phyloP scores from a whole-genome alignment of 2,888 invertebrate species.

The Helicoverpa assulta region DNA sequence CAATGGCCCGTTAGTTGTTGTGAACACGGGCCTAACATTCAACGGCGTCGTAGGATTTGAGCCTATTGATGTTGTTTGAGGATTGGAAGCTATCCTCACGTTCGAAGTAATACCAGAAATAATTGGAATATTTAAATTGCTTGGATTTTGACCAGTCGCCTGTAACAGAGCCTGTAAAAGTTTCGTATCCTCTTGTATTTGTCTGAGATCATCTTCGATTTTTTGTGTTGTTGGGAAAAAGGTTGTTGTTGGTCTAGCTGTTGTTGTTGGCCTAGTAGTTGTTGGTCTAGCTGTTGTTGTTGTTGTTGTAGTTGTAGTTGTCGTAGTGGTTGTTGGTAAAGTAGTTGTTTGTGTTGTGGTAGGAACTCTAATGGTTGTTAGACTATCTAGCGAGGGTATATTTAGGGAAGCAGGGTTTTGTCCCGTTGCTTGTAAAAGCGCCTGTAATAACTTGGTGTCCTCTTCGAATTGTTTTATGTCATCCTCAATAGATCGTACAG shows the following conservation, averaged over 20 bases:
- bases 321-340: slow-evolving; percentile 58
- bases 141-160: slow-evolving; percentile 79
- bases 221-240: slow-evolving; percentile 69
- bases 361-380: slow-evolving; percentile 68
- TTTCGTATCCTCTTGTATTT: slow-evolving; percentile 83
- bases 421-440: slow-evolving; percentile 83
- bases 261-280: slow-evolving; percentile 61
- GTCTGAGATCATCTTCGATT: slow-evolving; percentile 79
- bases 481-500: slow-evolving; percentile 82
- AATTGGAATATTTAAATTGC: slow-evolving; percentile 74
- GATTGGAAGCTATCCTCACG: slow-evolving; percentile 83
- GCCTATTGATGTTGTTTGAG: slow-evolving; percentile 78
- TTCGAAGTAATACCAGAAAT: slow-evolving; percentile 85
- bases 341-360: slow-evolving; percentile 65
- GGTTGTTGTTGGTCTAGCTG: slow-evolving; percentile 63
- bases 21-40: slow-evolving; percentile 80
- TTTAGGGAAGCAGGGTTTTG: slow-evolving; percentile 82
- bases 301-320: slow-evolving; percentile 62
- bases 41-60: slow-evolving; percentile 82
- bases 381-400: slow-evolving; percentile 77
- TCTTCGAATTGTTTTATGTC: slow-evolving; percentile 86
- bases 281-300: slow-evolving; percentile 60
- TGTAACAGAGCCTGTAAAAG: slow-evolving; percentile 85
- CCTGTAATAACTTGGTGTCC: slow-evolving; percentile 85
- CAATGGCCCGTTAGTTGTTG: slow-evolving; percentile 73